Conservation (phyloP, 2,888 invertebrate species). For the Himalopsyche japonica region DNA sequence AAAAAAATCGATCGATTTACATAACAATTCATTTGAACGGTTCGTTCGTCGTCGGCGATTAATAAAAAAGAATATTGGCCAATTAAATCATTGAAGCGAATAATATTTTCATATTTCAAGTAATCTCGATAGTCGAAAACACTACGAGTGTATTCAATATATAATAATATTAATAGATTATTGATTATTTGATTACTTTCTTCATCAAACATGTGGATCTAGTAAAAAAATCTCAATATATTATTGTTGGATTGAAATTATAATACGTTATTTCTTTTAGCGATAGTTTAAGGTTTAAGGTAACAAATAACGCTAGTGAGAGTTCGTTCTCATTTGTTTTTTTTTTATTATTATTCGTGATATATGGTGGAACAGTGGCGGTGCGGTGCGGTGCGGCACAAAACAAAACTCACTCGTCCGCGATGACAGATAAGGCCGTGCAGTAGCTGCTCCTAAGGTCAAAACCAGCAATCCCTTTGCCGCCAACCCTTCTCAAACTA, state of each 20-base stretch:
- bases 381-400: not conserved
- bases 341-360: not conserved
- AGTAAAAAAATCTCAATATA: not conserved
- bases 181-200: too few relatives aligned
- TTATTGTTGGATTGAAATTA: not conserved
- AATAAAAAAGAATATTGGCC: too few relatives aligned
- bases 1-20: too few relatives aligned
- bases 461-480: not conserved
- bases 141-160: too few relatives aligned
- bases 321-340: not conserved
- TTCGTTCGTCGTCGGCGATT: too few relatives aligned
- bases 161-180: too few relatives aligned
- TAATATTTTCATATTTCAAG: too few relatives aligned
- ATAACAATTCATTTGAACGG: too few relatives aligned
- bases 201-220: too few relatives aligned
- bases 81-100: too few relatives aligned
- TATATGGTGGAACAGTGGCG: not conserved
- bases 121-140: too few relatives aligned
- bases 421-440: not conserved
- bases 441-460: not conserved
- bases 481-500: not conserved
- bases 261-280: not conserved
- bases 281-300: not conserved
- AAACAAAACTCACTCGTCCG: not conserved
- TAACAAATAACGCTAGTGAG: too few relatives aligned